A percentile compares a stretch with the other conserved stretches of the same genome.
Evolutionary conservation across 2,797 vertebrate genomes (phyloP).

Genomic region (Cossypha heuglini): DNA sequence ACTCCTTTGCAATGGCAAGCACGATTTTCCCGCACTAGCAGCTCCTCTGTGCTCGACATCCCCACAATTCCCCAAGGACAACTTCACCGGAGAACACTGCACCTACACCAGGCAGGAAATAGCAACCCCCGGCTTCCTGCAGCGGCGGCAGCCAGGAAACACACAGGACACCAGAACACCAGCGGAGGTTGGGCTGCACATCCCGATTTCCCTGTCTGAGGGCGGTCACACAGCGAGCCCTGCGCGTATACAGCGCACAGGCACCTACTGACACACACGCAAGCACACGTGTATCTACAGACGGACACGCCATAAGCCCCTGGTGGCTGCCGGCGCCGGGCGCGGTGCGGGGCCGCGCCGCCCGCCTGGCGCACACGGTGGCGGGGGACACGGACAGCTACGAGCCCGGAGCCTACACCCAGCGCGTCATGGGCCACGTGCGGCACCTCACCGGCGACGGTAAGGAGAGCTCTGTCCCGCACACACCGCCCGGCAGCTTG

Average conservation of each 20-base stretch:
- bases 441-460: too few relatives aligned
- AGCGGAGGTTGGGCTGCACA: fast-evolving
- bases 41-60: neutral
- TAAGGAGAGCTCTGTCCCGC: too few relatives aligned
- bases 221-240: neutral
- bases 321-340: neutral
- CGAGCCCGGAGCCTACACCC: too few relatives aligned
- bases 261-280: fast-evolving
- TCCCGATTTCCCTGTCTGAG: fast-evolving
- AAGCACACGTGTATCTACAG: fast-evolving
- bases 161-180: fast-evolving
- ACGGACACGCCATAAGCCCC: neutral
- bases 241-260: fast-evolving
- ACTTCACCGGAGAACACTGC: fast-evolving
- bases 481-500: too few relatives aligned
- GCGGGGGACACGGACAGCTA: too few relatives aligned
- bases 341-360: fast-evolving
- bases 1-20: neutral
- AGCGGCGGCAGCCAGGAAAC: neutral
- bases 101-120: neutral
- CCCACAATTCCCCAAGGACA: fast-evolving
- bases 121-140: neutral
- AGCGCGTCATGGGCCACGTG: too few relatives aligned
- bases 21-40: neutral
- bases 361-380: too few relatives aligned